Evolutionary conservation across 2,888 invertebrate genomes (phyloP).

Genomic region (Thymelicus lineola): DNA sequence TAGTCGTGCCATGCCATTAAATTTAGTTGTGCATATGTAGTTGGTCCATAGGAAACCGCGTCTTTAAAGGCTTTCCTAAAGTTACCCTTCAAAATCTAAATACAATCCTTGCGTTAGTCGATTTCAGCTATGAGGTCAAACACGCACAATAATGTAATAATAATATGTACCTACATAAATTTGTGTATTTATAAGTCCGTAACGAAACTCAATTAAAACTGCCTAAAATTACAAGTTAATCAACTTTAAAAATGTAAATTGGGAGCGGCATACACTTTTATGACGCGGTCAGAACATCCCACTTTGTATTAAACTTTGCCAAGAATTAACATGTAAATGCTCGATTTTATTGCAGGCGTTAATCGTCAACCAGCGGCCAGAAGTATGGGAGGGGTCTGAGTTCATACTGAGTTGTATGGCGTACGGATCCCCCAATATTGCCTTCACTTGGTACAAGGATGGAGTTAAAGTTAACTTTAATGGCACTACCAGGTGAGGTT

Average conservation of each 20-base stretch:
- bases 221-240: conserved; percentile 12
- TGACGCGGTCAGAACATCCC: conserved; percentile 23
- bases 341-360: conserved; percentile 57
- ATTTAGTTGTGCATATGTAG: no score
- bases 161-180: not conserved
- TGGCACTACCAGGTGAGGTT: conserved; percentile 87
- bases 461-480: conserved; percentile 90
- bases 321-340: conserved; percentile 36
- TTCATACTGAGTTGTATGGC: conserved; percentile 92
- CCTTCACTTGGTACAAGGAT: conserved; percentile 93
- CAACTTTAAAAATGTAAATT: conserved; percentile 16
- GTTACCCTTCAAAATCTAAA: no score
- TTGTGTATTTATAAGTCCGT: not conserved
- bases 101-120: no score
- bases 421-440: conserved; percentile 90
- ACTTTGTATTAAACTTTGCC: conserved; percentile 19
- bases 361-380: conserved; percentile 74
- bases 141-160: no score
- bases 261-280: conserved; percentile 17
- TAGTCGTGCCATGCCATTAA: no score
- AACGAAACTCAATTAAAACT: conserved; percentile 16
- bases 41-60: no score
- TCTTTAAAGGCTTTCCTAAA: no score
- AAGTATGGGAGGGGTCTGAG: conserved; percentile 89
- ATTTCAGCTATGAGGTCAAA: no score